phyloP scores from a whole-genome alignment of 2,113 vertebrate species.

The Dinomys branickii region DNA sequence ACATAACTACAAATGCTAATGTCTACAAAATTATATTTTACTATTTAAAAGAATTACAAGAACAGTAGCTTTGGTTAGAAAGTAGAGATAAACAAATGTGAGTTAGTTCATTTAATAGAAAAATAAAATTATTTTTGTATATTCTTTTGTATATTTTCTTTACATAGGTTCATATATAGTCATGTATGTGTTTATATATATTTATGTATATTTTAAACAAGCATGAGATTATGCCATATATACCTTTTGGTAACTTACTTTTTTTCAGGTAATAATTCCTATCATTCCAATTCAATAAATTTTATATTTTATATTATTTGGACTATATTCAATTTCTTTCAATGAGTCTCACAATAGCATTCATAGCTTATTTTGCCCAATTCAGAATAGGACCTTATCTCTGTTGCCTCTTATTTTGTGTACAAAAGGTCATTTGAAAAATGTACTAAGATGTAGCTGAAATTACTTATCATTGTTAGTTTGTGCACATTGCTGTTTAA shows the following conservation, averaged over 20 bases:
- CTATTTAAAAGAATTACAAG: neutral
- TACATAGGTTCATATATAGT: neutral
- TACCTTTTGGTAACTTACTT: neutral
- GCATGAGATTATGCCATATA: neutral
- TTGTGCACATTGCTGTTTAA: neutral
- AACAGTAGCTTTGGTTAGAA: neutral
- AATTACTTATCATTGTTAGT: neutral
- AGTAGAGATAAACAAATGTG: neutral
- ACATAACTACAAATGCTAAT: neutral
- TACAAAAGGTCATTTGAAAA: neutral
- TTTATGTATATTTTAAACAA: neutral
- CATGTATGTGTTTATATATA: neutral
- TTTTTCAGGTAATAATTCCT: neutral
- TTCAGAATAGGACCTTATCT: neutral
- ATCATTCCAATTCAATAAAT: neutral
- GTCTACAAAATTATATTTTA: neutral
- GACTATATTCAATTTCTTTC: neutral
- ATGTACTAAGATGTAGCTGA: neutral
- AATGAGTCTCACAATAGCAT: neutral
- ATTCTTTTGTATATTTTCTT: neutral
- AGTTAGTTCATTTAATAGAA: neutral
- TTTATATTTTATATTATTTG: neutral
- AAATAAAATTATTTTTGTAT: neutral
- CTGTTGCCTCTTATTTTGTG: neutral
- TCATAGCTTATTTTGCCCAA: neutral